Conservation (phyloP, 2,888 invertebrate genomes). For the Rhingia rostrata region DNA sequence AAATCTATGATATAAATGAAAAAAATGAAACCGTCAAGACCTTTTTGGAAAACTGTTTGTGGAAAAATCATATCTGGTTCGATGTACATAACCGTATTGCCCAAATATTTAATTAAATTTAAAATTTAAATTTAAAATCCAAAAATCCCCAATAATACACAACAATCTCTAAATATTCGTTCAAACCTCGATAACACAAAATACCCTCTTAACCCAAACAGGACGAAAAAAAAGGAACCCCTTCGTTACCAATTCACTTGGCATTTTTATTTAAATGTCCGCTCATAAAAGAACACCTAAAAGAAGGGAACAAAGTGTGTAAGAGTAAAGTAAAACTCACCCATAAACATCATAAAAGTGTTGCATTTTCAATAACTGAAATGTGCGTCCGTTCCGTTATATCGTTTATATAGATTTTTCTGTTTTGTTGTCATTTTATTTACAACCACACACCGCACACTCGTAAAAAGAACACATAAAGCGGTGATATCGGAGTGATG, state of each 20-base stretch:
- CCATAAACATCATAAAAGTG: constrained; percentile 68
- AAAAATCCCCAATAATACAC: constrained; percentile 15
- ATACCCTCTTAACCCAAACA: constrained; percentile 17
- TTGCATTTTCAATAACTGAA: constrained; percentile 72
- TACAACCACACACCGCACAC: constrained; percentile 64
- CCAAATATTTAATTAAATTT: neutral
- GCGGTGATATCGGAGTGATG: constrained; percentile 42
- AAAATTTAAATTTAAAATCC: constrained; percentile 10
- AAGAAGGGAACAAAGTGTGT: constrained; percentile 2
- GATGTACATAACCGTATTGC: too few species aligned
- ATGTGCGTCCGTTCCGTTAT: constrained; percentile 63
- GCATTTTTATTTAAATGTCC: constrained; percentile 66
- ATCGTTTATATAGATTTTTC: constrained; percentile 43
- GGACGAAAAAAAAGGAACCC: constrained; percentile 8
- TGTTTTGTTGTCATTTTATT: constrained; percentile 24
- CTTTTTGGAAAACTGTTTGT: too few species aligned
- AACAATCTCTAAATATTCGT: neutral
- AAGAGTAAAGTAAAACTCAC: constrained; percentile 24
- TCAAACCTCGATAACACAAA: neutral
- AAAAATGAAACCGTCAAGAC: too few species aligned
- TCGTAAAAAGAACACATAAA: constrained; percentile 57
- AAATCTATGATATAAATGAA: too few species aligned
- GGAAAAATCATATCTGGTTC: too few species aligned
- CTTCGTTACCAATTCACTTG: constrained; percentile 20
- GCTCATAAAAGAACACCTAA: constrained; percentile 45